These are phyloP conservation scores for Eurytemora carolleeae DNA, from an alignment of 1,140 invertebrate species.

Conservation along the genomic window DNA sequence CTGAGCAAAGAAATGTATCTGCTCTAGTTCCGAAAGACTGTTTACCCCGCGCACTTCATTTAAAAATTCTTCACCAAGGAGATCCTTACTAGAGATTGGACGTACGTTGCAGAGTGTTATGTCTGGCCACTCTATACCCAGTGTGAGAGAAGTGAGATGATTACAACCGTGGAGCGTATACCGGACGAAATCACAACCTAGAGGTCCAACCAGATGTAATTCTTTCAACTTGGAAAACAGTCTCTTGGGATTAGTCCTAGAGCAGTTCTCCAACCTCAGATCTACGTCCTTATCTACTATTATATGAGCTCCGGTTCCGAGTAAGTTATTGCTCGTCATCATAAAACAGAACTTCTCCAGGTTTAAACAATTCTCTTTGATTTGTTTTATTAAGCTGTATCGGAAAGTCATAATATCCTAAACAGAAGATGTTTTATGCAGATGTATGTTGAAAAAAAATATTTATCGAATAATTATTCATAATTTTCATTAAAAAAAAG, in stretches of 20 bases:
- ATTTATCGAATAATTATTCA: too few species aligned
- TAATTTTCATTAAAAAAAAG: too few species aligned
- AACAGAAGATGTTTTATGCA: background rate
- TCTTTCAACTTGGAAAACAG: background rate
- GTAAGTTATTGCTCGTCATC: background rate
- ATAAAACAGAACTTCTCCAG: background rate
- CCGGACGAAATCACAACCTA: slow-evolving; percentile 1
- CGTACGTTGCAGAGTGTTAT: background rate
- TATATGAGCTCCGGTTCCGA: background rate
- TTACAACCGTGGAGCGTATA: background rate
- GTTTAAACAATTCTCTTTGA: slow-evolving; percentile 1
- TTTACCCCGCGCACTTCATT: background rate
- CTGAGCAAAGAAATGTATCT: slow-evolving; percentile 6
- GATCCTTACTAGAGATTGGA: slow-evolving; percentile 1
- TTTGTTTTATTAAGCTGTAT: background rate
- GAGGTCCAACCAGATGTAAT: slow-evolving; percentile 3
- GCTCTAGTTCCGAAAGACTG: background rate
- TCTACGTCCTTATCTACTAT: background rate
- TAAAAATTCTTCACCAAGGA: background rate
- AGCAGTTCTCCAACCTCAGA: background rate
- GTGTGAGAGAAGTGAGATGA: background rate
- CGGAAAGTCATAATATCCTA: slow-evolving; percentile 1
- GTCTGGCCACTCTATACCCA: slow-evolving; percentile 5
- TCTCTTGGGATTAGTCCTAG: too few species aligned
- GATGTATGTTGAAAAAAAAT: too few species aligned